A percentile compares a stretch with the other conserved stretches of the same genome.
Conservation (phyloP, 2,888 invertebrate species). For the Clusia tigrina region DNA sequence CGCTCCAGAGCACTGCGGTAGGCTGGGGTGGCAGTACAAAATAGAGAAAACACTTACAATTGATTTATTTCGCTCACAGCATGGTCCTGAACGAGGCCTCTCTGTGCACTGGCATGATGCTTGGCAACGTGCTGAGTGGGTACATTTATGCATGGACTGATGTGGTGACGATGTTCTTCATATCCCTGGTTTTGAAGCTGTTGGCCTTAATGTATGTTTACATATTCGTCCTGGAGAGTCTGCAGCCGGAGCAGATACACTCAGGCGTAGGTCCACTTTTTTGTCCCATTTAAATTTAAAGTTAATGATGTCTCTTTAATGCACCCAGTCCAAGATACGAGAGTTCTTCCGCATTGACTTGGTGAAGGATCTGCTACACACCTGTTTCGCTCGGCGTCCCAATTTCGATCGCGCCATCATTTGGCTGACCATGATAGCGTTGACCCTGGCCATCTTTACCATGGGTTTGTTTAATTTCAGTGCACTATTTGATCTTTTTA, state of each 20-base stretch:
- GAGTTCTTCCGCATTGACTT: slow-evolving; percentile 60
- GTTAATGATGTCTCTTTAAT: slow-evolving; percentile 1
- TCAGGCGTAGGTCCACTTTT: slow-evolving; percentile 44
- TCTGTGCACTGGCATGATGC: slow-evolving; percentile 69
- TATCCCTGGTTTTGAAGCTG: slow-evolving; percentile 47
- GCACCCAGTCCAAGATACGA: slow-evolving; percentile 55
- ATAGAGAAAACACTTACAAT: neutral
- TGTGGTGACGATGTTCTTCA: slow-evolving; percentile 52
- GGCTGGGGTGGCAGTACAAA: slow-evolving; percentile 1
- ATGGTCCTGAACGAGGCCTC: slow-evolving; percentile 72
- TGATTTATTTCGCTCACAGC: slow-evolving; percentile 60
- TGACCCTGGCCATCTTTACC: slow-evolving; percentile 58
- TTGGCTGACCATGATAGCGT: slow-evolving; percentile 59
- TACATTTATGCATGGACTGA: slow-evolving; percentile 66
- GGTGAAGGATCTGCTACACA: slow-evolving; percentile 58
- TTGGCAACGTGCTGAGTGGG: slow-evolving; percentile 71
- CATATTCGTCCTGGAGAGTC: slow-evolving; percentile 59
- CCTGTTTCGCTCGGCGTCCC: slow-evolving; percentile 56
- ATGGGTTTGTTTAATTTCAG: slow-evolving; percentile 49
- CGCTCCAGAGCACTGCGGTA: slow-evolving; percentile 63
- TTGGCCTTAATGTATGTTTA: slow-evolving; percentile 52
- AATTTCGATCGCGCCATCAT: slow-evolving; percentile 61
- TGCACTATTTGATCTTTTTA: neutral
- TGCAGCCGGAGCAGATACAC: slow-evolving; percentile 49
- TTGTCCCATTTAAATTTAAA: neutral